Evolutionary conservation across 2,888 invertebrate species (phyloP), one percentile per base, ranked within the genome.

Genomic region (Acronicta alni): DNA sequence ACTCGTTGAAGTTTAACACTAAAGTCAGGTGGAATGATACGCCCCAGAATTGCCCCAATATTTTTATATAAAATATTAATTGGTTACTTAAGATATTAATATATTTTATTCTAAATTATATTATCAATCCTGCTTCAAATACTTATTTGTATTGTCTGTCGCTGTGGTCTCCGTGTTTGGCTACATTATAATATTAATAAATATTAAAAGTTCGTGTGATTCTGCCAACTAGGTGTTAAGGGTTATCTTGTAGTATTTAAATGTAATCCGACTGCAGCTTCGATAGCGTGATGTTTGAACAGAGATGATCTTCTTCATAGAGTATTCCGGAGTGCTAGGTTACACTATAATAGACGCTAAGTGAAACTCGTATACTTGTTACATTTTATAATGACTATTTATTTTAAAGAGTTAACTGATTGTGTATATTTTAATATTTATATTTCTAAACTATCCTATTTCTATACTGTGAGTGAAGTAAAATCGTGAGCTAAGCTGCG

Each of bases 181-280:
- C 62, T 73, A 63, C 64, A 65, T 67, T 70, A 54, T 62, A 65
- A 67, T 62, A 65, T 67, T 54, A 65, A 69, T 62, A 62, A 42
- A 51, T 75, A 77, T 60, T 70, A 65, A 73, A 68, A 74, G 69
- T 82, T 79, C 60, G 80, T 79, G 77, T 81, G 79, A 79, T 72
- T 85, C 72, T 81, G 85, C 85, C 83, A 86, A 84, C 61, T 88
- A 87, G 81, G 57, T 68, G 44, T 72, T 83, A 85, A 84, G 81
- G 65, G 71, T 81, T 83, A 82, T 82, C 73, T 78, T 61, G 77
- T 82, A 82, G 72, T 68, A 77, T 83, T 66, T 81, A 79, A 77
- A 63, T 66, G 65, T 61, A 68, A 77, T 78, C 80, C 84, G 73
- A 82, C 89, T 87, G 89, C 89, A 89, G 88, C 88, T 87, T 84